Base-by-base conservation (phyloP, 1,140 invertebrate genomes). In the Yoshiicerus persimilis region DNA sequence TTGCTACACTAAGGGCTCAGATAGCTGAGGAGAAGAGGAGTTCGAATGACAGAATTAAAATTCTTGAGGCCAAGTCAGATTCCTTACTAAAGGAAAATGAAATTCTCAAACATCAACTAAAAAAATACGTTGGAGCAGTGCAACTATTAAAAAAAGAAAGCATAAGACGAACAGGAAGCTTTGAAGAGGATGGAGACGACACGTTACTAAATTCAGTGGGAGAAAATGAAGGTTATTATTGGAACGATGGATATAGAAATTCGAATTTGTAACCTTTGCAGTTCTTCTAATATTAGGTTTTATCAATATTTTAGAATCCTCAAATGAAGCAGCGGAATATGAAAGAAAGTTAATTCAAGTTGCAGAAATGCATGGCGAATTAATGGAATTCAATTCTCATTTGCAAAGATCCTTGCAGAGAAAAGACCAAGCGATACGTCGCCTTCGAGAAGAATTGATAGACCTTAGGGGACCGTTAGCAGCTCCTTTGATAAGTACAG, bases 351-450 rank as follows among this genome's bases (percentile, higher is more conserved):
- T 98, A 23, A 96, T 98, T 89, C 91, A 96, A 95, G 97, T 98
- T 1, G 97, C 97, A 16, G 97, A 98, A 93, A 98, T 98, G 97
- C 97, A 98, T 92, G 97, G 97, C 1, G 97, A 98, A 92, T 92
- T 98, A 25, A 97, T 98, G 96, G 97, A 98, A 93, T 97, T 98
- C 91, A 98, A 98, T 93, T 95, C 95, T 32, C 92, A 94, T 90
- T 91, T 95, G 27, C 95, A 95, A 89, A 91, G 92, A 25, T 91
- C 93, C 47, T 90, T 95, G 9, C 92, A 93, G 30, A 91, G 92
- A 32, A 95, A 96, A 90, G 96, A 97, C 91, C 92, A 92, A 84
- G 92, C 95, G 47, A 92, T 97, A 11, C 94, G 94, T 83, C 92
- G 95, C 89, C 91, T 96, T 4, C 94, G 94, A 91, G 93, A 93